A percentile compares a stretch with the other conserved stretches of the same genome.
Conservation (phyloP, 37 sponge, comb jelly and placozoan genomes). For the Lycopodina hypogea region DNA sequence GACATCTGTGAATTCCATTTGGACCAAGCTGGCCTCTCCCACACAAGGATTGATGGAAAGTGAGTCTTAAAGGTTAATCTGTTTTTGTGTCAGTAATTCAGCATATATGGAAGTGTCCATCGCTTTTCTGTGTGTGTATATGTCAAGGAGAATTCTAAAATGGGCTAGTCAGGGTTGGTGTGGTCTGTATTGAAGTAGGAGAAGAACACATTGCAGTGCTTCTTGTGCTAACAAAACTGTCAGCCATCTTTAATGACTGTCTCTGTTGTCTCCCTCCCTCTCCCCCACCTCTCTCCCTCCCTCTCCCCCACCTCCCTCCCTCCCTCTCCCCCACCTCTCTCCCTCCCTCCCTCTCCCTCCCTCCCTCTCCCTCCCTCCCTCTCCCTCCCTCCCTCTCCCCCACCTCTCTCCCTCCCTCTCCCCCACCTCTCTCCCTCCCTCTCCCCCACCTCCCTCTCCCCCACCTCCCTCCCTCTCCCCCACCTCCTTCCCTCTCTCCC, state of each 20-base stretch:
- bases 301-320: neutral
- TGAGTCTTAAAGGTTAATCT: conserved; percentile 21
- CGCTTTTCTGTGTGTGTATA: no score
- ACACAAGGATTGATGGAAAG: conserved; percentile 62
- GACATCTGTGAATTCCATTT: conserved; percentile 53
- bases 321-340: neutral
- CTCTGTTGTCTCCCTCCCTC: neutral
- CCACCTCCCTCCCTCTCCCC: neutral
- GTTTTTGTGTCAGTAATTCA: neutral
- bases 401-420: neutral
- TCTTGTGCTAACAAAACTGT: no score
- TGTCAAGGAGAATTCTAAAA: no score
- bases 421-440: neutral
- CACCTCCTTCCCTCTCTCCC: neutral
- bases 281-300: neutral
- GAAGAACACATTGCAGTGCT: no score
- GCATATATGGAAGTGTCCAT: neutral
- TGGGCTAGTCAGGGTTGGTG: no score
- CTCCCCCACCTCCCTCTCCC: no score
- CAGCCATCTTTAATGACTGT: no score
- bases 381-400: neutral
- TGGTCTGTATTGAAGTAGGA: no score
- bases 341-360: no score
- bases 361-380: neutral
- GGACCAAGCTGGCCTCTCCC: conserved; percentile 22